phyloP scores from a whole-genome alignment of 1,140 invertebrate genomes.

The Asbolus verrucosus region DNA sequence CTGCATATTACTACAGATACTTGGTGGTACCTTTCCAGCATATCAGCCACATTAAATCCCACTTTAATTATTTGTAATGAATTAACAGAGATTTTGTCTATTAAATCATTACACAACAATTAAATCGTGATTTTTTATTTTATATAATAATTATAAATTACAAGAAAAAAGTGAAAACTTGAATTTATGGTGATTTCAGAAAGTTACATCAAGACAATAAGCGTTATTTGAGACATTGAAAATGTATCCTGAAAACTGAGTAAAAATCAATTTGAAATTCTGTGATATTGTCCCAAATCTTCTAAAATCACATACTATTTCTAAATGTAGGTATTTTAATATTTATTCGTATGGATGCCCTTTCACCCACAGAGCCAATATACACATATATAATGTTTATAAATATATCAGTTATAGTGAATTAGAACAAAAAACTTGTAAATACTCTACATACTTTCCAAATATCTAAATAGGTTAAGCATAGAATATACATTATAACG shows the following conservation, averaged over 20 bases:
- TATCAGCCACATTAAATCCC: conserved; percentile 34
- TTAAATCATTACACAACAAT: conserved; percentile 54
- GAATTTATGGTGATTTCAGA: conserved; percentile 58
- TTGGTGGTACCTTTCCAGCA: conserved; percentile 46
- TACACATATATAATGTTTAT: conserved; percentile 61
- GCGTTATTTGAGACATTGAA: conserved; percentile 30
- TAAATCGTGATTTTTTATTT: conserved; percentile 59
- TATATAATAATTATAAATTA: conserved; percentile 50
- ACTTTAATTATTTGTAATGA: conserved; percentile 42
- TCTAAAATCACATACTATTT: conserved; percentile 60
- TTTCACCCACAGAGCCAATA: conserved; percentile 63
- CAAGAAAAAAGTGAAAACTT: conserved; percentile 52
- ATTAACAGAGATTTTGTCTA: conserved; percentile 41
- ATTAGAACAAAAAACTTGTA: conserved; percentile 48
- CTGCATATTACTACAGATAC: conserved; percentile 53
- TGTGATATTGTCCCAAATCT: conserved; percentile 56
- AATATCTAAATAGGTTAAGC: conserved; percentile 59
- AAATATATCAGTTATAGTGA: conserved; percentile 53
- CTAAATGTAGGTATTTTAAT: conserved; percentile 50
- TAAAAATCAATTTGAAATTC: conserved; percentile 21
- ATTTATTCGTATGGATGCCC: conserved; percentile 59
- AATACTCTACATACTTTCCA: conserved; percentile 52
- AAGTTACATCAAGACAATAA: conserved; percentile 58
- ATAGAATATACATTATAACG: conserved; percentile 55
- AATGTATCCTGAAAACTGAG: conserved; percentile 41